Evolutionary conservation across 2,888 invertebrate genomes (phyloP).

Genomic region (Capitulum mitella): DNA sequence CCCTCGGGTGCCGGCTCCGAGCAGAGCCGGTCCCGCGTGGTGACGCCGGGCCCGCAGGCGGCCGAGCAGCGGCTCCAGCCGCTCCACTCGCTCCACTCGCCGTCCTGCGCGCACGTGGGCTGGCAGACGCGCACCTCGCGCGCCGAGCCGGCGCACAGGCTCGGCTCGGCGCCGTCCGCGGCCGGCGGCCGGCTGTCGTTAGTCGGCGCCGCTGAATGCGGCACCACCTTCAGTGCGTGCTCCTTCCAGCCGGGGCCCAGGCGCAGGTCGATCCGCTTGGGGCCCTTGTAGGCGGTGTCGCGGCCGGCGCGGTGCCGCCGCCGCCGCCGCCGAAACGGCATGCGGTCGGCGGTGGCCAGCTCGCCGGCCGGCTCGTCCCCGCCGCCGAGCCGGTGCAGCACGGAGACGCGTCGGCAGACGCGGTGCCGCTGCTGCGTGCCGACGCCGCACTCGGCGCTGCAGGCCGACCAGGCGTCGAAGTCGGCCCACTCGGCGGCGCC

Average conservation of each 20-base stretch:
- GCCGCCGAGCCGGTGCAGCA: background rate
- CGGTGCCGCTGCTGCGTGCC: slow-evolving; percentile 17
- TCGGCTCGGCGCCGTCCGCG: background rate
- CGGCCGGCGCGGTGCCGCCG: background rate
- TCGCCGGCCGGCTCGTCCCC: background rate
- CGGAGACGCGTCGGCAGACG: background rate
- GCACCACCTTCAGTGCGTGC: background rate
- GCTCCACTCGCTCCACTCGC: slow-evolving; percentile 9
- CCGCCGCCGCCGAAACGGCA: background rate
- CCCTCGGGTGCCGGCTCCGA: background rate
- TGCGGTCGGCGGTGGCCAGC: no score
- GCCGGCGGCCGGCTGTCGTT: background rate
- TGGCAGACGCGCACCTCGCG: background rate
- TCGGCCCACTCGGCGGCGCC: background rate
- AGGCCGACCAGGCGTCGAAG: background rate
- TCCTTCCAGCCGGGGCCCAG: background rate
- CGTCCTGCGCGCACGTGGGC: background rate
- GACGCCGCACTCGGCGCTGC: background rate
- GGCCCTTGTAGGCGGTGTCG: background rate
- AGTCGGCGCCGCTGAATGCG: background rate
- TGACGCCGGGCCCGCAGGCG: background rate
- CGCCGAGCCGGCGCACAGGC: slow-evolving; percentile 1
- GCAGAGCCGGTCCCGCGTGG: slow-evolving; percentile 7
- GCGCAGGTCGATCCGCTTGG: background rate
- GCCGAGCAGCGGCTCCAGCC: slow-evolving; percentile 11